Conservation (phyloP, 2,797 vertebrate species). For the Anguilla megastoma region DNA sequence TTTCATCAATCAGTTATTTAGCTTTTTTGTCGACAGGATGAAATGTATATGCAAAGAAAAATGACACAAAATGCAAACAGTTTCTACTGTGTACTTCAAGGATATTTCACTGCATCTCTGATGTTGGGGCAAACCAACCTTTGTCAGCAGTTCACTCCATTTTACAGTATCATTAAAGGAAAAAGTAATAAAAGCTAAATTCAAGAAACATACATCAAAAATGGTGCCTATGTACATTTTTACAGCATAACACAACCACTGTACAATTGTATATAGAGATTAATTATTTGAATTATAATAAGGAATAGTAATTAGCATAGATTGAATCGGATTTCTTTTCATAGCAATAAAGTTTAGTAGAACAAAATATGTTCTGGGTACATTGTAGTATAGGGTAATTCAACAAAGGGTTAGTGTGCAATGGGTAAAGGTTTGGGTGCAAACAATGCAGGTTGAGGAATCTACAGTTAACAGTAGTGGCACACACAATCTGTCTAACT, state of each 20-base stretch:
- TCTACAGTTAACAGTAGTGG: background rate
- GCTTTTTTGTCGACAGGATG: background rate
- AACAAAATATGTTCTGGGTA: slow-evolving; percentile 72
- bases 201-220: slow-evolving; percentile 64
- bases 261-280: slow-evolving; percentile 74
- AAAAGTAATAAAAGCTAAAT: slow-evolving; percentile 70
- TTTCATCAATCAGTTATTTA: background rate
- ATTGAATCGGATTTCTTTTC: slow-evolving; percentile 70
- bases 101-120: background rate
- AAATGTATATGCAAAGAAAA: background rate
- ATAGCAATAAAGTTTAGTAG: slow-evolving; percentile 68
- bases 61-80: slow-evolving; percentile 6
- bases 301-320: slow-evolving; percentile 77
- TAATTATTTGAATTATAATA: slow-evolving; percentile 73
- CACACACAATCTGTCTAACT: slow-evolving; percentile 3
- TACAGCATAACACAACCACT: slow-evolving; percentile 78
- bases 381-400: slow-evolving; percentile 66
- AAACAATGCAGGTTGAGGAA: background rate
- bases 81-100: background rate
- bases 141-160: slow-evolving; percentile 66
- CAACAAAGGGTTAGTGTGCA: slow-evolving; percentile 35
- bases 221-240: slow-evolving; percentile 76
- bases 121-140: slow-evolving; percentile 17
- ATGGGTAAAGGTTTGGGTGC: slow-evolving; percentile 35
- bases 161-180: slow-evolving; percentile 62